Evolutionary conservation across 2,888 invertebrate species (phyloP), one percentile per base, ranked within the genome.

Genomic region (Tachina grossa): DNA sequence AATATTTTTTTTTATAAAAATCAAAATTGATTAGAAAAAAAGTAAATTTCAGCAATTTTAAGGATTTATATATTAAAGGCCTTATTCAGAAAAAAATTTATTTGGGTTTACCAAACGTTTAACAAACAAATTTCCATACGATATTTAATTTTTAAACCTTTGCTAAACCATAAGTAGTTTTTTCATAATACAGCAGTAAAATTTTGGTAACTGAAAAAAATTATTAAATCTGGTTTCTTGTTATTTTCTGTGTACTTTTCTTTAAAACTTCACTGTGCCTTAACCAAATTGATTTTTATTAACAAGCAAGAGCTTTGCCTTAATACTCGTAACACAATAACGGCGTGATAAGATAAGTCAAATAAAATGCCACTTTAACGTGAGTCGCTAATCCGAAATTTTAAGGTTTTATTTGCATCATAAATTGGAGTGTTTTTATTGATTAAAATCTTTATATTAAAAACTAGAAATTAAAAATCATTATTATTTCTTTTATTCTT

Each of bases 271-370:
- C 13, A 61, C 11, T n/a, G 8, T 31, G 31, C 31, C 4, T 31
- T 31, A 31, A 22, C 1, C 22, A 9, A 16, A 16, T 9, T 4
- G 51, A 1, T 10, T 55, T 41, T 41, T 61, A 0, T 31, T 31
- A 31, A 31, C 19, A 10, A 19, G 19, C 1, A 53, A 19, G 19
- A 53, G 22, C 19, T 53, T 19, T 19, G 11, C 19, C 53, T 11
- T 19, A 53, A 19, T 5, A n/a, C n/a, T n/a, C n/a, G n/a, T n/a
- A 19, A 19, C 10, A 10, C 51, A 22, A 53, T 31, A 10, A 9
- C 1, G 31, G 6, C 4, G 1, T 47, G 82, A 82, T 82, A 55
- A 82, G 82, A 76, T 82, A 76, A 53, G 9, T 6, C 11, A 49
- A 75, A 31, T 69, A 57, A 63, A 63, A 61, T 10, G 47, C 16